Evolutionary conservation across 2,888 invertebrate species (phyloP), one percentile per base, ranked within the genome.

Genomic region (Chloroclystis v-ata): DNA sequence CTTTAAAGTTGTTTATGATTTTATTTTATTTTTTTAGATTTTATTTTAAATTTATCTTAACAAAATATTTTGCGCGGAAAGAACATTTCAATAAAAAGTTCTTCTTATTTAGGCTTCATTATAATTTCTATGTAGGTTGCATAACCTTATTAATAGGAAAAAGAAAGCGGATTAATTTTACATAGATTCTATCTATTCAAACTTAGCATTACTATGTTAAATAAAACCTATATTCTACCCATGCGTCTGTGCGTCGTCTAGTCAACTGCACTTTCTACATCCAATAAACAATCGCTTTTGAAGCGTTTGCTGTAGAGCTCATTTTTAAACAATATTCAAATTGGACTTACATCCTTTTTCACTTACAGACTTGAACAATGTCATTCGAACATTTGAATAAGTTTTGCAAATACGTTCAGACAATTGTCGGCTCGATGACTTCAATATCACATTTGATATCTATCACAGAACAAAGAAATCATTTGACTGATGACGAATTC

Each of bases 191-290:
- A 33, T 33, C 32, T 33, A n/a, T 14, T 9, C 32, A 13, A 6
- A 14, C 4, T 6, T 5, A 33, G 32, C 32, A 14, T 14, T 16
- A 6, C 9, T 14, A n/a, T 33, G 32, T n/a, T 9, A 35, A 35
- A 24, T 33, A 20, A 24, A 40, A 11, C 28, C 12, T 29, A 24
- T 40, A 45, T 49, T 50, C 39, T 13, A 28, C 28, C 10, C 32
- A 30, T 20, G 29, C 30, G 46, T 50, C 46, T 50, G 43, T 35
- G 39, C 20, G 32, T 24, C 30, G 46, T 50, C 46, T 46, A 43
- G 43, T 37, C 45, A 10, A 29, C 29, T 20, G 2, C 35, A 35
- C 35, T 35, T 35, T 35, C 35, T 16, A n/a, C 16, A n/a, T 10
- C 10, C 11, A 3, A 20, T 20, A 1, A n/a, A 3, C 1, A 7